Evolutionary conservation across 2,888 invertebrate species (phyloP).

Genomic region (Platypus cylindrus): DNA sequence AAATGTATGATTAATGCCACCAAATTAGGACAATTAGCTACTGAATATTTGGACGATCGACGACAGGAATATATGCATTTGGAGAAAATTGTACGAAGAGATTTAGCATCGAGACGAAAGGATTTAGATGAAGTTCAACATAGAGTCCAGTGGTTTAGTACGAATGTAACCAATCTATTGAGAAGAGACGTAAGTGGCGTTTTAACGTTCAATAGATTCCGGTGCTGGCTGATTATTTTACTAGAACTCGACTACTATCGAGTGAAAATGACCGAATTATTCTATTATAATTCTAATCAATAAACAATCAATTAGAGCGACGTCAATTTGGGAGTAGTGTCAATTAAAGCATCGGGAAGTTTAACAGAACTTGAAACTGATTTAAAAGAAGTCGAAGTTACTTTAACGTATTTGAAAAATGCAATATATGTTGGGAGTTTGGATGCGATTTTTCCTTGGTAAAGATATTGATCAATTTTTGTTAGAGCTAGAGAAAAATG

Average conservation of each 20-base stretch:
- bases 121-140: conserved; percentile 40
- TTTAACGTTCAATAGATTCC: neutral
- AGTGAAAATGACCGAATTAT: neutral
- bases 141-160: conserved; percentile 33
- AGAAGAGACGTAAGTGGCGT: conserved; percentile 32
- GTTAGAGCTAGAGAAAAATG: neutral
- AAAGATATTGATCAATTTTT: too few species aligned
- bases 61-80: conserved; percentile 46
- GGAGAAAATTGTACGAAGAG: conserved; percentile 45
- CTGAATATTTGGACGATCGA: conserved; percentile 52
- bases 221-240: too few species aligned
- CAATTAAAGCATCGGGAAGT: conserved; percentile 21
- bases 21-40: conserved; percentile 52
- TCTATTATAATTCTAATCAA: conserved; percentile 1
- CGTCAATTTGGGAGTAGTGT: conserved; percentile 24
- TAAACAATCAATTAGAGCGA: conserved; percentile 25
- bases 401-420: conserved; percentile 33
- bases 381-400: conserved; percentile 30
- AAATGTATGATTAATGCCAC: conserved; percentile 50
- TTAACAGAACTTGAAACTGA: conserved; percentile 28
- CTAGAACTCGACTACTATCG: too few species aligned
- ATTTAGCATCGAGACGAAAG: conserved; percentile 48
- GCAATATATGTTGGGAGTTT: conserved; percentile 33
- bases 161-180: conserved; percentile 35
- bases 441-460: conserved; percentile 37